Evolutionary conservation across 2,797 vertebrate genomes (phyloP).

Genomic region (Acridotheres tristis): DNA sequence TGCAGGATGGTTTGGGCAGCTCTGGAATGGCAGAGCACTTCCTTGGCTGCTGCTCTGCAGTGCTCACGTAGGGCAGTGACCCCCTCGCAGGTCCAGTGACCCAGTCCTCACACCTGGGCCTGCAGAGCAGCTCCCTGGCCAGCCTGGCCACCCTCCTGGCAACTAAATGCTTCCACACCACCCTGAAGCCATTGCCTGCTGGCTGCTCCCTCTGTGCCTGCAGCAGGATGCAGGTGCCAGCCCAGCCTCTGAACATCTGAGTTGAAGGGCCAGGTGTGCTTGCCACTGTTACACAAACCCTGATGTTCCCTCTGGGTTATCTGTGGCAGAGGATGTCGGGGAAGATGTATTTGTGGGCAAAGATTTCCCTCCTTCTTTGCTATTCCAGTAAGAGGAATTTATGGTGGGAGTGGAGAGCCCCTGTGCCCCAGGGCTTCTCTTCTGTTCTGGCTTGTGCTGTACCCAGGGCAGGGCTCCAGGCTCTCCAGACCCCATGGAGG

Average conservation of each 20-base stretch:
- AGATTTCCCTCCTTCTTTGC: neutral
- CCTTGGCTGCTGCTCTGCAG: neutral
- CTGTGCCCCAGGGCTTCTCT: neutral
- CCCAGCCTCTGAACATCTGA: neutral
- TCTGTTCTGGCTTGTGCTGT: rapidly evolving
- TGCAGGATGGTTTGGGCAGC: rapidly evolving
- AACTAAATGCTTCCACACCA: rapidly evolving
- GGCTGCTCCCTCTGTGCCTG: rapidly evolving
- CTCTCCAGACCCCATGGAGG: rapidly evolving
- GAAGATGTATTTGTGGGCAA: neutral
- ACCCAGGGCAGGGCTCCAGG: too few species aligned
- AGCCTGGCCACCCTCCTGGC: rapidly evolving
- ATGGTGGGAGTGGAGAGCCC: rapidly evolving
- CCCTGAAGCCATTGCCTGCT: rapidly evolving
- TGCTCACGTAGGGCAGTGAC: rapidly evolving
- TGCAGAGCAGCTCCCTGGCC: neutral
- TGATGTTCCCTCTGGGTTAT: rapidly evolving
- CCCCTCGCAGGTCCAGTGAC: neutral
- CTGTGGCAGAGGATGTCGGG: neutral
- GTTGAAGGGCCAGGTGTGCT: neutral
- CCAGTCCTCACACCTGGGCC: rapidly evolving
- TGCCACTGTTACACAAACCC: neutral
- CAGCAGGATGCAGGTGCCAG: neutral
- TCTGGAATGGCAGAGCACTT: rapidly evolving
- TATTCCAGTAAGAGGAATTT: neutral